Percentiles rank a stretch among this genome's conserved stretches.
These are phyloP conservation scores for Pandemis cinnamomeana DNA, from an alignment of 2,888 invertebrate genomes.

Conservation along the genomic window DNA sequence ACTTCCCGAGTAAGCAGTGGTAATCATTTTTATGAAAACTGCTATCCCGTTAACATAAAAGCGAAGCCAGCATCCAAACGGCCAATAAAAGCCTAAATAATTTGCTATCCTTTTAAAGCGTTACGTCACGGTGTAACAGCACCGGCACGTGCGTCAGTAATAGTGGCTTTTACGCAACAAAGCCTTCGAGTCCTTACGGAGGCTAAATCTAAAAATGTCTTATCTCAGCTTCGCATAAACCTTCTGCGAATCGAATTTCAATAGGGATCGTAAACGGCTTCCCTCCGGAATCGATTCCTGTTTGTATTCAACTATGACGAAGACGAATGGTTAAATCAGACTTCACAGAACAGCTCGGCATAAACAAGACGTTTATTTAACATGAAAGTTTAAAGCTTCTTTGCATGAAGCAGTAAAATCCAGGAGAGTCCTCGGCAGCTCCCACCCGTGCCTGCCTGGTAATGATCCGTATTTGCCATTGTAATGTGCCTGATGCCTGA, in stretches of 20 bases:
- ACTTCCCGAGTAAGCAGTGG: not conserved
- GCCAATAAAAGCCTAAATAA: slow-evolving; percentile 9
- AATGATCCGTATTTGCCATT: slow-evolving; percentile 14
- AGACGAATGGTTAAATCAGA: slow-evolving; percentile 23
- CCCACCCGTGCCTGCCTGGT: slow-evolving; percentile 14
- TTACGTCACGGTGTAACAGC: slow-evolving; percentile 16
- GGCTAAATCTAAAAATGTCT: slow-evolving; percentile 32
- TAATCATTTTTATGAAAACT: slow-evolving; percentile 14
- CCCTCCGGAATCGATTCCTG: slow-evolving; percentile 34
- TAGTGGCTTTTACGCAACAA: slow-evolving; percentile 35
- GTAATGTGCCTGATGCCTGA: slow-evolving; percentile 11
- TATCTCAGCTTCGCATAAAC: slow-evolving; percentile 36
- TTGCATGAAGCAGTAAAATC: slow-evolving; percentile 19
- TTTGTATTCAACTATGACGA: slow-evolving; percentile 32
- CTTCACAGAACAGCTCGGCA: slow-evolving; percentile 3
- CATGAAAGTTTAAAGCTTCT: slow-evolving; percentile 19
- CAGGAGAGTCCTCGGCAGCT: slow-evolving; percentile 11
- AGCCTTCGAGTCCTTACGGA: slow-evolving; percentile 17
- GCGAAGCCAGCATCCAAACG: not conserved
- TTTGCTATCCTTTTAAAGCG: slow-evolving; percentile 3
- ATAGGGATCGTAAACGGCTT: slow-evolving; percentile 38
- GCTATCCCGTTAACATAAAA: slow-evolving; percentile 1
- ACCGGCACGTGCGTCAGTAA: slow-evolving; percentile 18
- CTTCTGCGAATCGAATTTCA: slow-evolving; percentile 40
- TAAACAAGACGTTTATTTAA: slow-evolving; percentile 34